Evolutionary conservation across 2,113 vertebrate genomes (phyloP).

Genomic region (Alaudala cheleensis): DNA sequence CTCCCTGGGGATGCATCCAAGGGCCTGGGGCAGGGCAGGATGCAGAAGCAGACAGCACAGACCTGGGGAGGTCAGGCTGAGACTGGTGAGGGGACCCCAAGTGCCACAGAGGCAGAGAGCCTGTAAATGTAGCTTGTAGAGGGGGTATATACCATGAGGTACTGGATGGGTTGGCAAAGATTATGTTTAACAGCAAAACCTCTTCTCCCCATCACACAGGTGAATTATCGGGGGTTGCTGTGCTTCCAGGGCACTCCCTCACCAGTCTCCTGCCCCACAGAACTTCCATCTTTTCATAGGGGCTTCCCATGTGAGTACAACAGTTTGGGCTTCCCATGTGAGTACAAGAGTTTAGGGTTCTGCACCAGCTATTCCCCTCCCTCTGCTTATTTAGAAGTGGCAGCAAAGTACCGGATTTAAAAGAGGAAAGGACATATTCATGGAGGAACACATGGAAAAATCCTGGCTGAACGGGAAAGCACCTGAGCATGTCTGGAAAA

Average conservation of each 20-base stretch:
- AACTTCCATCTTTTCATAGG: neutral
- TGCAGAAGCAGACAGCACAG: accelerated
- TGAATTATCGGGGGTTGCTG: neutral
- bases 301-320: neutral
- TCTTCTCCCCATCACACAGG: neutral
- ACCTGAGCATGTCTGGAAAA: neutral
- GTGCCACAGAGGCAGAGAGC: neutral
- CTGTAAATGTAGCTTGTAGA: neutral
- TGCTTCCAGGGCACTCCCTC: neutral
- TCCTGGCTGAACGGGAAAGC: neutral
- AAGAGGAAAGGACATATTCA: neutral
- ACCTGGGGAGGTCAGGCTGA: neutral
- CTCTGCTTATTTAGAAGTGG: neutral
- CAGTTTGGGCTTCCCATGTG: neutral
- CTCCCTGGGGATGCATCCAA: accelerated
- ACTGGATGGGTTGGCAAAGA: neutral
- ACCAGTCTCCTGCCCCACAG: neutral
- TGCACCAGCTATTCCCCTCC: neutral
- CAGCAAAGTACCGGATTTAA: neutral
- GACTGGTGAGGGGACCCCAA: accelerated
- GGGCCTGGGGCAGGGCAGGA: neutral
- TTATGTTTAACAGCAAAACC: neutral
- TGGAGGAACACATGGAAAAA: neutral
- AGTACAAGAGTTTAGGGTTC: neutral
- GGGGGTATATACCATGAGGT: neutral